Evolutionary conservation across 2,888 invertebrate genomes (phyloP).

Genomic region (Drosophila merina): DNA sequence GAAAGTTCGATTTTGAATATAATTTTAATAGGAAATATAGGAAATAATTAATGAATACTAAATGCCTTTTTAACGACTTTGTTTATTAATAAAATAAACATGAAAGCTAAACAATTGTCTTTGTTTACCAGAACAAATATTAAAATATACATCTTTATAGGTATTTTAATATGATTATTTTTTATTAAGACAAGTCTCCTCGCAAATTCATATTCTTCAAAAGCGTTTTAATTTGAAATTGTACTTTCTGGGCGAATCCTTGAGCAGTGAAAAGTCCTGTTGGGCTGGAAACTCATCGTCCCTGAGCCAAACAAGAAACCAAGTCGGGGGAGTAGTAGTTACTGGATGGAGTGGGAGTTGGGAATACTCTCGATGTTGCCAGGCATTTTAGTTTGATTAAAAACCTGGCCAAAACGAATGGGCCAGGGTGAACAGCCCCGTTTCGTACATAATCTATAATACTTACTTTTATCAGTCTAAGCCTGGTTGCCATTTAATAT

Average conservation of each 20-base stretch:
- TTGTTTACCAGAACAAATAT: neutral
- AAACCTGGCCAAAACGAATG: conserved; percentile 58
- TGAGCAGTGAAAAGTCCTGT: neutral
- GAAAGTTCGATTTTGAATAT: neutral
- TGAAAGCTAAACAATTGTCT: neutral
- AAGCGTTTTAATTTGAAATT: neutral
- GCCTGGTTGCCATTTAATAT: conserved; percentile 46
- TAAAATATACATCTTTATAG: no score
- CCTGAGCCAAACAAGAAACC: conserved; percentile 8
- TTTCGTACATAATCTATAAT: conserved; percentile 30
- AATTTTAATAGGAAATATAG: neutral
- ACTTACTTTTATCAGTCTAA: conserved; percentile 35
- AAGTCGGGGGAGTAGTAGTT: neutral
- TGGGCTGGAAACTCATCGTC: conserved; percentile 6
- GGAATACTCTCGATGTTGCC: conserved; percentile 37
- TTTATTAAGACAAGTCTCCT: no score
- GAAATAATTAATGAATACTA: neutral
- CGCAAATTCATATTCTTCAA: neutral
- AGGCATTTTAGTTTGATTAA: conserved; percentile 77
- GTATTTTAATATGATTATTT: no score
- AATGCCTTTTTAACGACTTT: neutral
- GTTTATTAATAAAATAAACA: neutral
- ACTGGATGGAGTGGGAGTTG: conserved; percentile 13
- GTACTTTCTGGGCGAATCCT: neutral
- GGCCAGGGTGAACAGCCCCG: neutral